Conservation (phyloP, 2,888 invertebrate genomes). For the Apomyelois bistriatella region DNA sequence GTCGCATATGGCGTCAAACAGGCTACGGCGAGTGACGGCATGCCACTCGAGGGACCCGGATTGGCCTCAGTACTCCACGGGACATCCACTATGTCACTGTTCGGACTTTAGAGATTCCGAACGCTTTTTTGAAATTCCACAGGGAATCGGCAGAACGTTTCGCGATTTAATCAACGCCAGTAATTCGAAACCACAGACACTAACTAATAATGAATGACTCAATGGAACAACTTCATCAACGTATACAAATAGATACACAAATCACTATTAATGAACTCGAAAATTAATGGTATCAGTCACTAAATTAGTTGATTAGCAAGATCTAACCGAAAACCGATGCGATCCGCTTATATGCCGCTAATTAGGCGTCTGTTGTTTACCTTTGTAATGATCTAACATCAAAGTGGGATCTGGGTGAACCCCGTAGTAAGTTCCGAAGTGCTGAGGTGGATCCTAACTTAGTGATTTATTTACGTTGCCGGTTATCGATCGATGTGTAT, state of each 20-base stretch:
- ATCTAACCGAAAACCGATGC: slow-evolving; percentile 47
- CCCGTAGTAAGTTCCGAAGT: slow-evolving; percentile 29
- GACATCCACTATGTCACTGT: slow-evolving; percentile 57
- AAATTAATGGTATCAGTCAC: slow-evolving; percentile 53
- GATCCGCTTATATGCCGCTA: slow-evolving; percentile 57
- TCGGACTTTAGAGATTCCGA: slow-evolving; percentile 51
- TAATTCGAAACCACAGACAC: slow-evolving; percentile 2
- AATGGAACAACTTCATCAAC: slow-evolving; percentile 20
- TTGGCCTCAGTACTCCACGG: slow-evolving; percentile 64
- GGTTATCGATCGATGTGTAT: slow-evolving; percentile 63
- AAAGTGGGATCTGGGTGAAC: slow-evolving; percentile 41
- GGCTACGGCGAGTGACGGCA: slow-evolving; percentile 73
- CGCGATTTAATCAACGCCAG: slow-evolving; percentile 1
- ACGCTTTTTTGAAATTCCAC: slow-evolving; percentile 17
- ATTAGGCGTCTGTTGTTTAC: slow-evolving; percentile 62
- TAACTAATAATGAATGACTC: slow-evolving; percentile 6
- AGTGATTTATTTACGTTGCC: slow-evolving; percentile 71
- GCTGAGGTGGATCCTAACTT: slow-evolving; percentile 47
- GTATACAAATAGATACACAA: slow-evolving; percentile 21
- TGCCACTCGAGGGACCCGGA: slow-evolving; percentile 69
- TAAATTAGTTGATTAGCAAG: slow-evolving; percentile 54
- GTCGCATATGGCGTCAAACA: slow-evolving; percentile 76
- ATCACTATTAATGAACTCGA: slow-evolving; percentile 38
- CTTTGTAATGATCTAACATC: slow-evolving; percentile 60
- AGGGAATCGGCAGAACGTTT: slow-evolving; percentile 13